Percentiles rank a stretch among this genome's conserved stretches.
phyloP scores from a whole-genome alignment of 2,797 vertebrate genomes.

The Morus bassanus region DNA sequence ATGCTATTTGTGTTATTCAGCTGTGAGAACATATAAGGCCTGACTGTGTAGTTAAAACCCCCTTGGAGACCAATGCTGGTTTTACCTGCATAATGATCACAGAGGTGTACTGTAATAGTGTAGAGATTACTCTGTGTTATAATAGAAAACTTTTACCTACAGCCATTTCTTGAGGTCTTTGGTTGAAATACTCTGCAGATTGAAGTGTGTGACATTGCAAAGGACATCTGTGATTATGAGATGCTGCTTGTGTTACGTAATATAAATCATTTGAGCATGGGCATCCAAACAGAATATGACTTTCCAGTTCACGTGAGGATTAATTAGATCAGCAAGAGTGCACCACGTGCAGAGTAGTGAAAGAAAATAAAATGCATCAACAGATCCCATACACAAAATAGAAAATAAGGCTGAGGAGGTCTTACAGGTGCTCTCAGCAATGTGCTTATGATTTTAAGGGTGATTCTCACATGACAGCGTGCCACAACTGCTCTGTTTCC shows the following conservation, averaged over 20 bases:
- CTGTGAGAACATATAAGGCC: background rate
- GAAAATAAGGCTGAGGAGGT: background rate
- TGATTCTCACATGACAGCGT: background rate
- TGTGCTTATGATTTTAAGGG: background rate
- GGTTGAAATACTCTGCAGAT: background rate
- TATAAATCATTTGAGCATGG: background rate
- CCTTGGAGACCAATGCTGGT: background rate
- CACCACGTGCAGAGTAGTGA: background rate
- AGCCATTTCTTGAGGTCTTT: background rate
- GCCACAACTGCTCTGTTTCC: background rate
- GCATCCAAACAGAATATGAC: constrained; percentile 27
- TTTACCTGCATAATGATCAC: background rate
- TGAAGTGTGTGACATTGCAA: background rate
- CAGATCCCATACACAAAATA: background rate
- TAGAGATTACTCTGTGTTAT: background rate
- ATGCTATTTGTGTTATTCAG: background rate
- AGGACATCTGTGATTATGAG: constrained; percentile 12
- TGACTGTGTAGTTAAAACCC: background rate
- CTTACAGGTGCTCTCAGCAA: background rate
- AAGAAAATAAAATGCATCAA: background rate
- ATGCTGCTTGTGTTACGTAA: background rate
- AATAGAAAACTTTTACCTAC: constrained; percentile 21
- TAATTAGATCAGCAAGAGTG: background rate
- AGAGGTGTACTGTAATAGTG: background rate
- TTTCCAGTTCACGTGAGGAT: constrained; percentile 15